phyloP scores from a whole-genome alignment of 2,113 vertebrate species.

The Centropristis striata region DNA sequence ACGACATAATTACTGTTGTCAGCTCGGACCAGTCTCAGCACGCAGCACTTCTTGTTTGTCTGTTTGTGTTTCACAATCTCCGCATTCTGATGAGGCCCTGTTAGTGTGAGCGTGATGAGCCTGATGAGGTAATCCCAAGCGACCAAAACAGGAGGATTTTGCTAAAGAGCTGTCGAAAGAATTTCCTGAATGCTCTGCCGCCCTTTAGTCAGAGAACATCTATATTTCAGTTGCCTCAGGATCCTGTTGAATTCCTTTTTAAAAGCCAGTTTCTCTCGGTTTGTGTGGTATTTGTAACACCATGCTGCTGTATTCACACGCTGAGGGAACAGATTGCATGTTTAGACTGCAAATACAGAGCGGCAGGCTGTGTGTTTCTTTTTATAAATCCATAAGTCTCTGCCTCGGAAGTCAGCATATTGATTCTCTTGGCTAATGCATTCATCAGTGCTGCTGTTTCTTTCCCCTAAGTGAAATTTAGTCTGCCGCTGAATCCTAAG shows the following conservation, averaged over 20 bases:
- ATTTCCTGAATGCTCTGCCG: constrained; percentile 45
- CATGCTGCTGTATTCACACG: background rate
- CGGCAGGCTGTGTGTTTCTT: constrained; percentile 16
- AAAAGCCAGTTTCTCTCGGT: constrained; percentile 1
- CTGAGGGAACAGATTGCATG: constrained; percentile 4
- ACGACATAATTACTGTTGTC: background rate
- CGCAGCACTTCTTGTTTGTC: constrained; percentile 23
- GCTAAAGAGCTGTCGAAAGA: constrained; percentile 45
- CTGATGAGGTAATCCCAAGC: background rate
- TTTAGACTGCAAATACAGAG: constrained; percentile 26
- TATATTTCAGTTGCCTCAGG: background rate
- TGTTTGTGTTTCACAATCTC: background rate
- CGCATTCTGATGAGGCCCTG: background rate
- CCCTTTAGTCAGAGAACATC: background rate
- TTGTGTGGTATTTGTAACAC: background rate
- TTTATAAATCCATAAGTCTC: constrained; percentile 28
- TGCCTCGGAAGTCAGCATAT: constrained; percentile 46
- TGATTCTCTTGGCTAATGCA: constrained; percentile 55
- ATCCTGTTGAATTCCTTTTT: background rate
- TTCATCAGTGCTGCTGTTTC: constrained; percentile 20
- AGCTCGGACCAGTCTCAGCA: constrained; percentile 46
- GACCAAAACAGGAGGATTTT: constrained; percentile 49
- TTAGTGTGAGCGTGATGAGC: background rate
- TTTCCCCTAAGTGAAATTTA: constrained; percentile 48
- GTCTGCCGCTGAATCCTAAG: constrained; percentile 50